phyloP scores from a whole-genome alignment of 2,113 vertebrate species.

The Acinonyx jubatus region DNA sequence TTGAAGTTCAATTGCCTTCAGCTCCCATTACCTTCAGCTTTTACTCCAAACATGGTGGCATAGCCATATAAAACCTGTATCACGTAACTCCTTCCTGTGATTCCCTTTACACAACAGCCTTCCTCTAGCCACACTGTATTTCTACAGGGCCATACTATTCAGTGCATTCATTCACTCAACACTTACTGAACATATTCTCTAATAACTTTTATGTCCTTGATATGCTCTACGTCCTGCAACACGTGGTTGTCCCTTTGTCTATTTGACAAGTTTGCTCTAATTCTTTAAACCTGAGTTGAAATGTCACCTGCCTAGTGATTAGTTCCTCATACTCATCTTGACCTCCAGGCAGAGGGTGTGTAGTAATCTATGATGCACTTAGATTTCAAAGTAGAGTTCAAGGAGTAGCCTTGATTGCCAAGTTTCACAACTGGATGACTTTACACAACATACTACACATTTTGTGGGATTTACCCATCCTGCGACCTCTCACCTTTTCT shows the following conservation, averaged over 20 bases:
- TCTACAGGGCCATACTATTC: not conserved
- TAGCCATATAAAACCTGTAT: rapidly evolving
- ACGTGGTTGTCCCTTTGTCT: not conserved
- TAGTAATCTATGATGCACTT: not conserved
- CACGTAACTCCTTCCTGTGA: not conserved
- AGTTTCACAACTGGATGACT: not conserved
- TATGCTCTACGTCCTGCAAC: not conserved
- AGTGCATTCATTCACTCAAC: not conserved
- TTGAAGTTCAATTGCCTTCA: not conserved
- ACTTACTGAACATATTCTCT: not conserved
- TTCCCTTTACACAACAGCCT: not conserved
- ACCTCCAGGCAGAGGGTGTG: not conserved
- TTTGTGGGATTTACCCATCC: not conserved
- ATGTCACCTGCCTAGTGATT: not conserved
- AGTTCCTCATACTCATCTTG: not conserved
- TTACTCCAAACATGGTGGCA: not conserved
- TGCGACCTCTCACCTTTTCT: not conserved
- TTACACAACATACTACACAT: not conserved
- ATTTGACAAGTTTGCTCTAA: not conserved
- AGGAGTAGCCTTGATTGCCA: not conserved
- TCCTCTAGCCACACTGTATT: not conserved
- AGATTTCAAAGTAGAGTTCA: not conserved
- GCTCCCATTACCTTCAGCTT: not conserved
- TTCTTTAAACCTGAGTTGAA: not conserved
- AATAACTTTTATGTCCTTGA: not conserved